These are phyloP conservation scores for Drosophila carrolli DNA, from an alignment of 1,140 invertebrate genomes.

Conservation along the genomic window DNA sequence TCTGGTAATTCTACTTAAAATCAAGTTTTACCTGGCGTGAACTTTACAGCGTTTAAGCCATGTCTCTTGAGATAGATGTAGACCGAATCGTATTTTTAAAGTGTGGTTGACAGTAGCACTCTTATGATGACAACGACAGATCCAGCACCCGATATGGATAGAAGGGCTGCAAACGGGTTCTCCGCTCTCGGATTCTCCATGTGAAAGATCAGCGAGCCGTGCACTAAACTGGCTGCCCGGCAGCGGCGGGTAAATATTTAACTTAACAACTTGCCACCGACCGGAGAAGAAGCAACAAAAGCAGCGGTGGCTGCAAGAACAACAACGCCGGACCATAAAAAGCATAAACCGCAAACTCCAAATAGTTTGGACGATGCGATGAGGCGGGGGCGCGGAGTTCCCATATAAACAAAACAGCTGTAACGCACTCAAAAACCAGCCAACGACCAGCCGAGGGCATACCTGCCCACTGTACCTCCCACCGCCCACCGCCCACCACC, in stretches of 20 bases:
- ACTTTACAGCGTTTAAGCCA: no score
- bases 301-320: conserved; percentile 31
- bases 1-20: background rate
- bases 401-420: conserved; percentile 62
- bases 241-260: conserved; percentile 69
- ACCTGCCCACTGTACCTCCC: conserved; percentile 15
- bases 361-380: conserved; percentile 33
- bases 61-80: background rate
- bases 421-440: conserved; percentile 47
- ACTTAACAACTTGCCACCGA: conserved; percentile 74
- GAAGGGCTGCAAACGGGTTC: conserved; percentile 61
- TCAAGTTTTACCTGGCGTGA: background rate
- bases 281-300: conserved; percentile 48
- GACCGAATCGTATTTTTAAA: background rate
- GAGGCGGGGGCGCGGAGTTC: conserved; percentile 36
- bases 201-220: conserved; percentile 38
- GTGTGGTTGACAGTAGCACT: conserved; percentile 34
- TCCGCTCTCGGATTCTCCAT: conserved; percentile 20
- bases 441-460: conserved; percentile 45
- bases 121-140: conserved; percentile 58
- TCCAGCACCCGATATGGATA: conserved; percentile 66
- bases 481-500: conserved; percentile 2
- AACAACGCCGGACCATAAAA: conserved; percentile 62
- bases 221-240: conserved; percentile 42
- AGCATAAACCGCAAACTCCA: conserved; percentile 61